Percentiles rank a stretch among this genome's conserved stretches.
Evolutionary conservation across 2,888 invertebrate genomes (phyloP).

Genomic region (Spisula solida): DNA sequence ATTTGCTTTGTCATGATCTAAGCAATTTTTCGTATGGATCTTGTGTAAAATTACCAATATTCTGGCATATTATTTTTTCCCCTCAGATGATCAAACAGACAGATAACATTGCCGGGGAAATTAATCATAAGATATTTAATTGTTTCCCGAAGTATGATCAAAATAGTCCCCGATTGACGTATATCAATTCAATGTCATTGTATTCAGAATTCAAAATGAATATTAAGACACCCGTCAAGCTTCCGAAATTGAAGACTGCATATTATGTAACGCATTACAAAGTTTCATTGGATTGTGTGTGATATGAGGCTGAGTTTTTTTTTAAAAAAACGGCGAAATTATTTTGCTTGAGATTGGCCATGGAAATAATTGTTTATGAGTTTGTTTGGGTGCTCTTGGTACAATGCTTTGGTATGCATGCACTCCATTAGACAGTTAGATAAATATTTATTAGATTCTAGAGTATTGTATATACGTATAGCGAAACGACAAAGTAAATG

Average conservation of each 20-base stretch:
- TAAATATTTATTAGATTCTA: too few species aligned
- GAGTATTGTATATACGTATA: too few species aligned
- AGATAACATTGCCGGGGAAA: neutral
- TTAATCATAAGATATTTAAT: neutral
- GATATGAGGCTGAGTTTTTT: too few species aligned
- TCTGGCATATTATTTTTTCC: slow-evolving; percentile 6
- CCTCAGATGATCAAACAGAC: neutral
- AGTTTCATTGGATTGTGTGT: too few species aligned
- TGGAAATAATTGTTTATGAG: too few species aligned
- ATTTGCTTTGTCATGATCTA: too few species aligned
- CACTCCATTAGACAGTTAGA: too few species aligned
- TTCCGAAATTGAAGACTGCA: neutral
- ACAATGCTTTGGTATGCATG: too few species aligned
- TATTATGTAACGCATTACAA: neutral
- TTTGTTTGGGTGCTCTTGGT: too few species aligned
- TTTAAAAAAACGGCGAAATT: too few species aligned
- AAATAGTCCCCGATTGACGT: neutral
- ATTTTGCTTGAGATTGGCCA: too few species aligned
- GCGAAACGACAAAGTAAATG: too few species aligned
- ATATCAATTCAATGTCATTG: slow-evolving; percentile 1
- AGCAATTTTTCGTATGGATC: neutral
- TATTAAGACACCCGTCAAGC: neutral
- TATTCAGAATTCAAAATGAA: slow-evolving; percentile 11
- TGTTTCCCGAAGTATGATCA: neutral
- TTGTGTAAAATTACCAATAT: neutral